Percentiles rank a stretch among this genome's conserved stretches.
Conservation (phyloP, 2,888 invertebrate genomes). For the Habrosyne pyritoides region DNA sequence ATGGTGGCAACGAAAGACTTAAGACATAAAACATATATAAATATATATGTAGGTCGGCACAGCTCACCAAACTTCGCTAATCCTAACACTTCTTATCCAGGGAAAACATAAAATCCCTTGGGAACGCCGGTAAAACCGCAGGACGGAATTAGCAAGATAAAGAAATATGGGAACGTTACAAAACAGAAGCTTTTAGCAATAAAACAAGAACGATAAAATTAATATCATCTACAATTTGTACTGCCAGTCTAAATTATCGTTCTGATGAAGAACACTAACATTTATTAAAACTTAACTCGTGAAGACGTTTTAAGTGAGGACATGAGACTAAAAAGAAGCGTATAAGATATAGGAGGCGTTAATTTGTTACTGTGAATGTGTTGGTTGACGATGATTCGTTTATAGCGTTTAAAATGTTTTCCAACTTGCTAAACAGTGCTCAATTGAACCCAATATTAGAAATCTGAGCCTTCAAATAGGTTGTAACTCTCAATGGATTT, state of each 20-base stretch:
- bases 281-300: slow-evolving; percentile 48
- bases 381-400: slow-evolving; percentile 31
- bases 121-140: too few relatives aligned
- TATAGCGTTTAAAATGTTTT: slow-evolving; percentile 16
- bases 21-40: too few relatives aligned
- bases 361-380: slow-evolving; percentile 48
- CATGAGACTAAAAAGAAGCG: slow-evolving; percentile 51
- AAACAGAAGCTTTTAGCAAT: not conserved
- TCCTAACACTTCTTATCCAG: too few relatives aligned
- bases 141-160: too few relatives aligned
- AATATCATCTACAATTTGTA: slow-evolving; percentile 41
- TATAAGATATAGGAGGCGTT: slow-evolving; percentile 48
- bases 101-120: too few relatives aligned
- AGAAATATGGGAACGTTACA: not conserved
- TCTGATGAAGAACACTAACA: slow-evolving; percentile 61
- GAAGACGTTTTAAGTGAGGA: slow-evolving; percentile 47
- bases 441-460: slow-evolving; percentile 16
- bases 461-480: not conserved
- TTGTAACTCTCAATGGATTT: not conserved
- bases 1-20: too few relatives aligned
- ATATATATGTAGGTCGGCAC: too few relatives aligned
- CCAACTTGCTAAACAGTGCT: slow-evolving; percentile 22
- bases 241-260: slow-evolving; percentile 57
- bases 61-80: too few relatives aligned
- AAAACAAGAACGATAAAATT: slow-evolving; percentile 27